Percentiles rank a stretch among this genome's conserved stretches.
Conservation (phyloP, 2,888 invertebrate genomes). For the Priocnemis perturbator region DNA sequence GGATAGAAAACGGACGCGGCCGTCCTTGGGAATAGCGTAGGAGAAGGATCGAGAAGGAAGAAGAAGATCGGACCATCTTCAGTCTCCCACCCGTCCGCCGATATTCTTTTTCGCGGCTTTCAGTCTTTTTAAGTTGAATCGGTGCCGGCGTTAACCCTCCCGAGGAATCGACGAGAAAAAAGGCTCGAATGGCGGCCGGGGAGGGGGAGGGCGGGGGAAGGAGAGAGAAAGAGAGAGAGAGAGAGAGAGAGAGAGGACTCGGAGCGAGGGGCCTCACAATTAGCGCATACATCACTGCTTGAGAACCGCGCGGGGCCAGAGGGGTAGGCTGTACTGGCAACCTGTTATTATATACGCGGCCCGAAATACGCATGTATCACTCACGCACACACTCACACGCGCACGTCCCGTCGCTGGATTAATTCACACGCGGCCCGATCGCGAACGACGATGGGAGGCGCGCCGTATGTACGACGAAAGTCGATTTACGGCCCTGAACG, state of each 20-base stretch:
- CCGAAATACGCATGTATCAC: conserved; percentile 68
- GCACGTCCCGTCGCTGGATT: conserved; percentile 62
- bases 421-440: conserved; percentile 66
- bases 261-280: conserved; percentile 66
- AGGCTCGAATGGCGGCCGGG: neutral
- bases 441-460: conserved; percentile 53
- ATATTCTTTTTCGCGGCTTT: conserved; percentile 2
- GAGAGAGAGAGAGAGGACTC: conserved; percentile 16
- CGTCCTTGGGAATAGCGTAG: neutral
- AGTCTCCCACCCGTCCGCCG: neutral
- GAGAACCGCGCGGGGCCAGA: conserved; percentile 56
- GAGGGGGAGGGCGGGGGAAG: conserved; percentile 12
- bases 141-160: conserved; percentile 19
- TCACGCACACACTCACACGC: conserved; percentile 49
- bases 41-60: neutral
- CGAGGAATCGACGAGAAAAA: conserved; percentile 32
- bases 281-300: conserved; percentile 71
- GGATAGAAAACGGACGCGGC: no score
- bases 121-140: conserved; percentile 2
- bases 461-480: conserved; percentile 48
- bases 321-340: conserved; percentile 62
- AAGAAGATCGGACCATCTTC: neutral
- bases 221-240: conserved; percentile 12
- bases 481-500: conserved; percentile 47
- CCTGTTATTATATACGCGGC: conserved; percentile 71